Evolutionary conservation across 2,888 invertebrate genomes (phyloP), one percentile per base, ranked within the genome.

Genomic region (Netelia fuscicornis): DNA sequence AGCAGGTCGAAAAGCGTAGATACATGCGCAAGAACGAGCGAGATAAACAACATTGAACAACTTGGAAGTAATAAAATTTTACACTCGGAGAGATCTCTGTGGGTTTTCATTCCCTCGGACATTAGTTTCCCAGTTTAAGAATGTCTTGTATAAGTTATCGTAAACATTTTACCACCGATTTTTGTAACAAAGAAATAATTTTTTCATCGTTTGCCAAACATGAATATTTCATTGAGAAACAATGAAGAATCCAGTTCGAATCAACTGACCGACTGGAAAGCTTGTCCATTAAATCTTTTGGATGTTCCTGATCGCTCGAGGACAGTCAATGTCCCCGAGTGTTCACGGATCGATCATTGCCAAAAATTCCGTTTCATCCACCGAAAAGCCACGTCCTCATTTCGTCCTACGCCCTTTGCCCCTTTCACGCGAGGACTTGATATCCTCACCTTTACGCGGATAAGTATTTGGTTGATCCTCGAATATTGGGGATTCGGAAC

Each of bases 391-490:
- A 67, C 58, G 48, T 67, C 65, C 65, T 44, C 64, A 56, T 80
- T 80, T 74, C 56, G 58, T 80, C 72, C 42, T 58, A 20, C 60
- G 56, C 60, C 52, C 54, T 56, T 48, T 52, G 37, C 42, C 23
- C 9, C 13, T 54, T 30, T 56, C 44, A 60, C 70, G 62, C 6
- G 13, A 8, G 44, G 30, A 5, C 44, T 48, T 54, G 54, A 83
- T 75, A 78, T 70, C 44, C 56, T 70, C 62, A 54, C 79, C 67
- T 70, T 62, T 30, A 30, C 68, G 44, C 20, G 56, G 48, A 67
- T 83, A 56, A 83, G 74, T 60, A 81, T 76, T 76, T 62, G n/a
- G 71, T 81, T 76, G 76, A 84, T 84, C 76, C 80, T 44, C 58
- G 67, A 84, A 84, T 76, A 80, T 71, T 80, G 76, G 67, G 71